Evolutionary conservation across 2,888 invertebrate species (phyloP), one percentile per base, ranked within the genome.

Genomic region (Empis stercorea): DNA sequence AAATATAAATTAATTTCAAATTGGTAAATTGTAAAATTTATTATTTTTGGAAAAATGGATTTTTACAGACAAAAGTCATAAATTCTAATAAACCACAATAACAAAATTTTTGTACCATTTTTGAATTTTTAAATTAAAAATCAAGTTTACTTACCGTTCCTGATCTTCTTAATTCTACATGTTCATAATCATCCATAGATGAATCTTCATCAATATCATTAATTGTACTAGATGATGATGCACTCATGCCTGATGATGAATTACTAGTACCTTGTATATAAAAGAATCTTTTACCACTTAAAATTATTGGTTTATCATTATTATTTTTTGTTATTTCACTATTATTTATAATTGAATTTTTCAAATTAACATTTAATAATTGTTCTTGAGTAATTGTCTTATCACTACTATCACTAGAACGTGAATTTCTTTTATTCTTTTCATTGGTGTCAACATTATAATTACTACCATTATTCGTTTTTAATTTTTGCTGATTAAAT

Each of bases 341-440:
- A n/a, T 20, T 14, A 17, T 17, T 38, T 17, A 4, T 6, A 11
- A 6, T 17, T 2, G 17, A 17, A 27, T 27, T 27, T 27, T 27
- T 27, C 9, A 27, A 27, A 27, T 27, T 27, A 4, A 27, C 23
- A 27, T 27, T 27, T 27, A 27, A 7, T 27, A 27, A 27, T 27
- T 27, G 23, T 27, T 27, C 23, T 27, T 27, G 23, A n/a, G 42
- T 44, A n/a, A 42, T 30, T n/a, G 42, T 48, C 15, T 42, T 45
- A 44, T 45, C 48, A 37, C 42, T 48, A 37, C 36, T 42, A 42
- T 45, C 42, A 44, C 45, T 45, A 13, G 23, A 40, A 34, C 48
- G 36, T 23, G 44, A 48, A 30, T 30, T 41, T 4, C 42, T 16
- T 11, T 47, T 23, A 5, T n/a, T 16, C 9, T 38, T 36, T 14